Evolutionary conservation across 2,797 vertebrate species (phyloP).

Genomic region (Xenentodon cancila): DNA sequence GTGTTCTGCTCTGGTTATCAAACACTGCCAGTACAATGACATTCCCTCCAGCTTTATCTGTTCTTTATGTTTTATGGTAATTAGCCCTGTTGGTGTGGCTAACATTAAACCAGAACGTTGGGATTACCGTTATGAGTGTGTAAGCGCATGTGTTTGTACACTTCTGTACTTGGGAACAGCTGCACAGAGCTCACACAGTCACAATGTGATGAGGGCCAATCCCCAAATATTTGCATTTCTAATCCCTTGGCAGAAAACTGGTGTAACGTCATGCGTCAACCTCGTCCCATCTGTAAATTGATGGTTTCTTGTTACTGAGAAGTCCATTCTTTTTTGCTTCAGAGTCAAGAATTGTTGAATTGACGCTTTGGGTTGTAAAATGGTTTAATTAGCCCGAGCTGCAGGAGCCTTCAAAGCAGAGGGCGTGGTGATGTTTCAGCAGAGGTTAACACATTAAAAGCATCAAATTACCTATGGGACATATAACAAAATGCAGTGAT

Average conservation of each 20-base stretch:
- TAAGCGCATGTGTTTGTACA: not conserved
- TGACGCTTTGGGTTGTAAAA: slow-evolving; percentile 10
- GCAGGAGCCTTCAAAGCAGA: not conserved
- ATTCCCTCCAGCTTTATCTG: not conserved
- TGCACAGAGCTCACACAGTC: not conserved
- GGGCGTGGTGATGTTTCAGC: slow-evolving; percentile 2
- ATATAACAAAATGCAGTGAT: slow-evolving; percentile 30
- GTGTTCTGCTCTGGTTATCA: no score
- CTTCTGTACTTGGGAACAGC: not conserved
- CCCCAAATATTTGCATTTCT: slow-evolving; percentile 4
- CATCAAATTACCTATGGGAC: slow-evolving; percentile 14
- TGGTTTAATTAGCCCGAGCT: slow-evolving; percentile 35
- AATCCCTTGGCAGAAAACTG: slow-evolving; percentile 7
- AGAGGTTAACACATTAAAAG: slow-evolving; percentile 27
- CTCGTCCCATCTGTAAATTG: slow-evolving; percentile 7
- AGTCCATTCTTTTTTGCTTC: not conserved
- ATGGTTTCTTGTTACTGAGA: not conserved
- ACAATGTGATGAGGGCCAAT: not conserved
- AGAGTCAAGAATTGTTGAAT: slow-evolving; percentile 2
- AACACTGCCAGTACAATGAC: no score
- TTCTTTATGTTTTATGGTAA: not conserved
- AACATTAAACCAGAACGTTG: slow-evolving; percentile 1
- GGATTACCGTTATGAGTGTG: not conserved
- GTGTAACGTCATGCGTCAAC: not conserved
- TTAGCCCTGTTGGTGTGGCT: not conserved